Evolutionary conservation across 2,797 vertebrate genomes (phyloP).

Genomic region (Carapus acus): DNA sequence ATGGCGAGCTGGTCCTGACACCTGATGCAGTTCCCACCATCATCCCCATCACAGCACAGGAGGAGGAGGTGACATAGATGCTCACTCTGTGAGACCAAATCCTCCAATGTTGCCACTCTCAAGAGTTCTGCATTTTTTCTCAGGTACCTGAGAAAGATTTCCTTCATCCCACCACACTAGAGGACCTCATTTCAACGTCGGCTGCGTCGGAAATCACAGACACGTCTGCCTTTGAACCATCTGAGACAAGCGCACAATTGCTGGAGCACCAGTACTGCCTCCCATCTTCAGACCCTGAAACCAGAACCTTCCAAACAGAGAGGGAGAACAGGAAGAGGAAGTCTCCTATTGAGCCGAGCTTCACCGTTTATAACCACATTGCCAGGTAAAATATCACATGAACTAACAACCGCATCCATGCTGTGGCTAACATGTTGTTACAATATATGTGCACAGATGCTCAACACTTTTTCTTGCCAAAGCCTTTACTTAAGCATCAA

Average conservation of each 20-base stretch:
- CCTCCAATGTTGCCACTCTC: too few relatives aligned
- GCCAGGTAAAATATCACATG: slow-evolving; percentile 31
- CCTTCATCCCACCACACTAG: slow-evolving; percentile 23
- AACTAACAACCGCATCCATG: too few relatives aligned
- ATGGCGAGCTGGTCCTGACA: slow-evolving; percentile 21
- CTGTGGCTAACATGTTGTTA: too few relatives aligned
- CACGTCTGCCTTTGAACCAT: neutral
- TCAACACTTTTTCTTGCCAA: too few relatives aligned
- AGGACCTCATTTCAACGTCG: slow-evolving; percentile 34
- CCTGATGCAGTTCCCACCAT: slow-evolving; percentile 43
- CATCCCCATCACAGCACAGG: neutral
- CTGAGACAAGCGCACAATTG: slow-evolving; percentile 4
- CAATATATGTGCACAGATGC: too few relatives aligned
- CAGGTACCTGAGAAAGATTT: slow-evolving; percentile 40
- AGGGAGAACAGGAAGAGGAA: slow-evolving; percentile 15
- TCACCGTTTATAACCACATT: slow-evolving; percentile 47
- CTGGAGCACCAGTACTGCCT: slow-evolving; percentile 60
- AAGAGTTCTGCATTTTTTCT: neutral
- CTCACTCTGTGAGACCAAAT: too few relatives aligned
- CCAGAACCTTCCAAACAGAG: neutral
- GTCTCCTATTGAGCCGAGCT: slow-evolving; percentile 24
- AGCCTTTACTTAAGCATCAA: too few relatives aligned
- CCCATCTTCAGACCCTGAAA: slow-evolving; percentile 22
- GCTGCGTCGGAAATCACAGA: neutral
- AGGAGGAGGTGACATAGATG: slow-evolving; percentile 31